Evolutionary conservation across 2,888 invertebrate genomes (phyloP), one percentile per base, ranked within the genome.

Genomic region (Polymixis flavicincta): DNA sequence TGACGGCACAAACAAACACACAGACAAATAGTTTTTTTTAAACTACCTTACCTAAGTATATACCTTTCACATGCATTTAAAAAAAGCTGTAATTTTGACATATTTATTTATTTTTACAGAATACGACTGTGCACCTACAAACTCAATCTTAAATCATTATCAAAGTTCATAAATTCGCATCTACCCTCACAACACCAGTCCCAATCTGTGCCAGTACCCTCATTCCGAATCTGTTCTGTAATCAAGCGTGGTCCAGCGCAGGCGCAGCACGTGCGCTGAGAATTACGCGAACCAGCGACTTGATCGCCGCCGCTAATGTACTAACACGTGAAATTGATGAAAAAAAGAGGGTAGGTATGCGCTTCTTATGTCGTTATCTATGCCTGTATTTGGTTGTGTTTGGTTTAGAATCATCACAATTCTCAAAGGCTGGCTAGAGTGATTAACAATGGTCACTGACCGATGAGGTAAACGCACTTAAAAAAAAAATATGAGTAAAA

Each of bases 211-310:
- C 22, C n/a, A 67, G 59, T 50, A 57, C 71, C 72, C 71, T 45
- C 59, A 73, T 60, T 69, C 63, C 32, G n/a, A 72, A 65, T 70
- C 74, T 59, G 74, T 45, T 65, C 60, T 32, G 67, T 68, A 83
- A 68, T 83, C 72, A 80, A 61, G 70, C 83, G 76, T 76, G 63
- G 61, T 74, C 59, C 81, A 71, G 64, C 79, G 65, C 84, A 78
- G 87, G 74, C 83, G 69, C 81, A 83, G 87, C 92, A 93, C 92
- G 92, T 92, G 92, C 86, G 84, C 76, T 42, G 60, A 68, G 76
- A 78, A 88, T 89, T 88, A 89, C 85, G 85, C 92, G 90, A 82
- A 50, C 85, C 87, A 87, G 72, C 87, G 89, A 64, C 83, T 90
- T 89, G 89, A 92, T 91, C 76, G 88, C 90, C 92, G 87, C 64